Conservation (phyloP, 2,797 vertebrate genomes). For the Chaetophractus vellerosus region DNA sequence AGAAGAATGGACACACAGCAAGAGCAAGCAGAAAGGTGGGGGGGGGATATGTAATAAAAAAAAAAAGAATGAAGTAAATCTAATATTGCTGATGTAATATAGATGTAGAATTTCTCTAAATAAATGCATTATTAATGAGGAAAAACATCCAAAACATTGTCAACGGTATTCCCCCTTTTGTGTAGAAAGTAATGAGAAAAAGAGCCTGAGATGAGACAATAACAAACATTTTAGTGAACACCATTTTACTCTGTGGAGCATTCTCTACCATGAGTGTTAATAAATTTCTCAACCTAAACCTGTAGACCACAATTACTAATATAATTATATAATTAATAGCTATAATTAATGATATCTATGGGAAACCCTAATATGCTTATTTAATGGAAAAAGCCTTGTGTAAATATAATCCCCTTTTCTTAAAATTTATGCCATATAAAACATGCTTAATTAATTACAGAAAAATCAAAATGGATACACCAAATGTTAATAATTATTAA, state of each 20-base stretch:
- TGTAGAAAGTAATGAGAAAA: not conserved
- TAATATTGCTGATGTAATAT: not conserved
- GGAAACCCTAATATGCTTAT: not conserved
- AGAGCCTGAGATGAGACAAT: not conserved
- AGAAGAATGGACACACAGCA: no score
- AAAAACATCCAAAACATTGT: not conserved
- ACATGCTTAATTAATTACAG: not conserved
- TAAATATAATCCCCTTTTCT: not conserved
- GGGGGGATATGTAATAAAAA: no score
- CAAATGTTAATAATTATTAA: not conserved
- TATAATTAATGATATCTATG: not conserved
- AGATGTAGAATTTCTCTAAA: not conserved
- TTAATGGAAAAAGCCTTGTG: not conserved
- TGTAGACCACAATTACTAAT: not conserved
- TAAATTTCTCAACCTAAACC: not conserved
- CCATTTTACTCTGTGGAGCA: not conserved
- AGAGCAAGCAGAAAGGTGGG: no score
- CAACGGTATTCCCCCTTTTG: not conserved
- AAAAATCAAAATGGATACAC: constrained; percentile 6
- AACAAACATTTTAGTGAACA: not conserved
- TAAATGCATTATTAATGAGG: not conserved
- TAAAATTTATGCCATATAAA: not conserved
- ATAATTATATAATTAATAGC: not conserved
- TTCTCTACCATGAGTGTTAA: not conserved
- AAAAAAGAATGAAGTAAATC: no score